Evolutionary conservation across 2,113 vertebrate species (phyloP).

Genomic region (Sinocyclocheilus anophthalmus): DNA sequence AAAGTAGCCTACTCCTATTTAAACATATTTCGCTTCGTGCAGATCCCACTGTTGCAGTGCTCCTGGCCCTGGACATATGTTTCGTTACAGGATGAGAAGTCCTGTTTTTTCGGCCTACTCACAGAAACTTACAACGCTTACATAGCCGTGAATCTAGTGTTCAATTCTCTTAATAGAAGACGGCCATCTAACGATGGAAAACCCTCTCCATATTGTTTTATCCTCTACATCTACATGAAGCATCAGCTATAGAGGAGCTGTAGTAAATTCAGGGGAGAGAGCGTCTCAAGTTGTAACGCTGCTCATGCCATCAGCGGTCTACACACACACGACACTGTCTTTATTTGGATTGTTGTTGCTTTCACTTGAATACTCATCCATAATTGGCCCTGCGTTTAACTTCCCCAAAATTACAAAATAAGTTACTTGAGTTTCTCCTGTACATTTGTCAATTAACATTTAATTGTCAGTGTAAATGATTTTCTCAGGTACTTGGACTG

Average conservation of each 20-base stretch:
- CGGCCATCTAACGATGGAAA: constrained; percentile 23
- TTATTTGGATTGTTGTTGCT: neutral
- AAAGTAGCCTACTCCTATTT: neutral
- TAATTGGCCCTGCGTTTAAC: no score
- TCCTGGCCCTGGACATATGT: no score
- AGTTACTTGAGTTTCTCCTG: no score
- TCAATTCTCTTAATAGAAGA: constrained; percentile 1
- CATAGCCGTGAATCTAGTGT: neutral
- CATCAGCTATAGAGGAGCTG: neutral
- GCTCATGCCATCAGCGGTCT: no score
- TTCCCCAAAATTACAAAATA: no score
- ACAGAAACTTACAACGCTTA: neutral
- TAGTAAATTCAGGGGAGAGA: neutral
- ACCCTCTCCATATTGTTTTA: neutral
- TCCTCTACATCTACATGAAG: neutral
- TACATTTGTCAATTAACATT: no score
- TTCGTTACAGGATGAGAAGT: neutral
- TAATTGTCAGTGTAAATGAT: no score
- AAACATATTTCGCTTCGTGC: neutral
- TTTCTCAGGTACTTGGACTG: no score
- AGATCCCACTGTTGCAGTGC: neutral
- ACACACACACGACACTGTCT: neutral
- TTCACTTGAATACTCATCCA: neutral
- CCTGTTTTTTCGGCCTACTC: neutral
- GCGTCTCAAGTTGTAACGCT: no score